phyloP scores from a whole-genome alignment of 2,113 vertebrate genomes.

The Smithornis capensis region DNA sequence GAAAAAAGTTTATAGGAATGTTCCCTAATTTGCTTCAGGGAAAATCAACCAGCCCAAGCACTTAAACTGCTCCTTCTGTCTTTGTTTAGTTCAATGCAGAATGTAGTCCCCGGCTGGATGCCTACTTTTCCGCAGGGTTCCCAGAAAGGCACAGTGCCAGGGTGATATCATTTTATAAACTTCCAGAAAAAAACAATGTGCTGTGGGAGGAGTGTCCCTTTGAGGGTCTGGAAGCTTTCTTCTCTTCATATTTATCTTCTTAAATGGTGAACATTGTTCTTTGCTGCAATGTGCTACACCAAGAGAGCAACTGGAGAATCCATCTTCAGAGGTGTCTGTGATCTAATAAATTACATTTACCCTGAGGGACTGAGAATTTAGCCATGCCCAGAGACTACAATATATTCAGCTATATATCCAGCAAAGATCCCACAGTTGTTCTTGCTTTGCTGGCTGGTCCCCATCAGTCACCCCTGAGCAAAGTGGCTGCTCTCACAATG shows the following conservation, averaged over 20 bases:
- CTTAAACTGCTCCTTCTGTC: neutral
- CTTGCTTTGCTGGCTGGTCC: neutral
- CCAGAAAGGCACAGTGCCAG: neutral
- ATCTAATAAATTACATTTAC: neutral
- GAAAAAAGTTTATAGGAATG: neutral
- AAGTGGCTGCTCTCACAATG: neutral
- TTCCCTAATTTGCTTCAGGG: neutral
- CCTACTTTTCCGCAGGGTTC: neutral
- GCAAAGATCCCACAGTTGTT: neutral
- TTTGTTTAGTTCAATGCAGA: neutral
- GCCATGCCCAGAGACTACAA: neutral
- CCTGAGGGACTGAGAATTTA: neutral
- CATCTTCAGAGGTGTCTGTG: neutral
- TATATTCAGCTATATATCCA: neutral
- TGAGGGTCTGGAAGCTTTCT: neutral
- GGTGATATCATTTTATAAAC: neutral
- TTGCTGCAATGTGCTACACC: neutral
- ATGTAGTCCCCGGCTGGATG: neutral
- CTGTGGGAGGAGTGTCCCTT: neutral
- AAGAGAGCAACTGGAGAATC: neutral
- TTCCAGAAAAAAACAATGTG: slow-evolving; percentile 5
- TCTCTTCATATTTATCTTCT: neutral
- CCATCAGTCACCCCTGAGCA: neutral
- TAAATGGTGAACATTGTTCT: neutral
- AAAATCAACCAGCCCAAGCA: neutral